Conservation (phyloP, 2,888 invertebrate genomes). For the Catocala sponsa region DNA sequence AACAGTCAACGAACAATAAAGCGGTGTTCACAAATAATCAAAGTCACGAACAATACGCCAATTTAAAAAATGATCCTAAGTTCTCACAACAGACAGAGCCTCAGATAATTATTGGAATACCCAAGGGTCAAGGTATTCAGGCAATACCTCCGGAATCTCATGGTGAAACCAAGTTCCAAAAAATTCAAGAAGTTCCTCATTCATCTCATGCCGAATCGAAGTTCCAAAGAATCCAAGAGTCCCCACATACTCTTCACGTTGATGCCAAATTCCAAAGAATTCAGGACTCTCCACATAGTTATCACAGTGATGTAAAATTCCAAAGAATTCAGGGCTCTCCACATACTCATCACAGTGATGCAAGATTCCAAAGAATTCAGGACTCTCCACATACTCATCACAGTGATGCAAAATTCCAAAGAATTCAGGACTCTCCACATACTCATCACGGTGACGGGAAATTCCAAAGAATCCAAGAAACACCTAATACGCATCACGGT, state of each 20-base stretch:
- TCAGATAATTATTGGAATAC: conserved; percentile 25
- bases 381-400: conserved; percentile 7
- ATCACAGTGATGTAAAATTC: neutral
- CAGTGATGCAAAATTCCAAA: conserved; percentile 19
- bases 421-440: conserved; percentile 22
- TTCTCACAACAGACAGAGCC: conserved; percentile 29
- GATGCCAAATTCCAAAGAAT: conserved; percentile 20
- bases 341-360: conserved; percentile 5
- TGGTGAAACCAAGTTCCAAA: conserved; percentile 22
- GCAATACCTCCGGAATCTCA: conserved; percentile 36
- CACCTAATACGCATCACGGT: neutral
- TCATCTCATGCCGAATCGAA: neutral
- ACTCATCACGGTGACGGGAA: conserved; percentile 7
- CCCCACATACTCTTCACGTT: neutral
- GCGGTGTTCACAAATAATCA: conserved; percentile 62
- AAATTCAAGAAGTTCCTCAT: conserved; percentile 22
- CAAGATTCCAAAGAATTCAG: conserved; percentile 24
- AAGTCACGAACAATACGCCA: conserved; percentile 53
- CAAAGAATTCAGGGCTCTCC: neutral
- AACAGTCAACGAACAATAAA: conserved; percentile 67
- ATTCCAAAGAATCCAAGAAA: conserved; percentile 28
- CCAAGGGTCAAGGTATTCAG: conserved; percentile 57
- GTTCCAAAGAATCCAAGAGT: neutral
- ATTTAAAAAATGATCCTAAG: conserved; percentile 57
- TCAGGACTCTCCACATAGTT: conserved; percentile 14